Evolutionary conservation across 1,140 invertebrate species (phyloP).

Genomic region (Lordiphosa mommai): DNA sequence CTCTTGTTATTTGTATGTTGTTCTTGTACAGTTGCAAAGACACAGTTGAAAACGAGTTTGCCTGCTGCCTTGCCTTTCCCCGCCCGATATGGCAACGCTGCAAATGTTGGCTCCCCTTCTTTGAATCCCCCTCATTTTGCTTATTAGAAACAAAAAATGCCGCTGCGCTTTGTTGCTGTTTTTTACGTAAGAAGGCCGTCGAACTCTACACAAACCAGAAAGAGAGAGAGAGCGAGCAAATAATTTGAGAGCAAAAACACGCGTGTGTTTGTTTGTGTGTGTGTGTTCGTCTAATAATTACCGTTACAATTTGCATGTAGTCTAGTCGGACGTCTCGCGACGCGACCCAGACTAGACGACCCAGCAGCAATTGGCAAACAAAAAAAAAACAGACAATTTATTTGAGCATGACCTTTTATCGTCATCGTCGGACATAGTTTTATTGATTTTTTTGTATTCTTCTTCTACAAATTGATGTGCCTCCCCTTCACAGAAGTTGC

Average conservation of each 20-base stretch:
- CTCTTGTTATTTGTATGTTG: slow-evolving; percentile 57
- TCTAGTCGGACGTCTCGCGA: slow-evolving; percentile 73
- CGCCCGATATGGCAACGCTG: slow-evolving; percentile 56
- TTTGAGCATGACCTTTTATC: slow-evolving; percentile 59
- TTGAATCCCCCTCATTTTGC: slow-evolving; percentile 29
- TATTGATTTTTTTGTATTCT: slow-evolving; percentile 56
- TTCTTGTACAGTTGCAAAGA: slow-evolving; percentile 76
- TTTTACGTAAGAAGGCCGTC: slow-evolving; percentile 75
- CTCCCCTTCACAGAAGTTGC: slow-evolving; percentile 14
- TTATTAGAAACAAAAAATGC: slow-evolving; percentile 73
- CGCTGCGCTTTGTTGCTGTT: slow-evolving; percentile 42
- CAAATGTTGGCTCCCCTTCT: slow-evolving; percentile 8
- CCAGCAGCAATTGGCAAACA: slow-evolving; percentile 63
- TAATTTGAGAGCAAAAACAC: slow-evolving; percentile 20
- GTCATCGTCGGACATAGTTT: slow-evolving; percentile 23
- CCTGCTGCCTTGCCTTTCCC: slow-evolving; percentile 13
- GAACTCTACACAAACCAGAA: slow-evolving; percentile 54
- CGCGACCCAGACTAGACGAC: slow-evolving; percentile 71
- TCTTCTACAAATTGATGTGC: neutral
- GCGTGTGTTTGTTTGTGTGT: slow-evolving; percentile 19
- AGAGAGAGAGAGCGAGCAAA: slow-evolving; percentile 39
- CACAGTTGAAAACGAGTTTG: slow-evolving; percentile 64
- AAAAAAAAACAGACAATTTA: slow-evolving; percentile 17
- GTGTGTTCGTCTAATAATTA: slow-evolving; percentile 59
- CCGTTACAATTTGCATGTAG: slow-evolving; percentile 73